Percentiles rank a stretch among this genome's conserved stretches.
Conservation (phyloP, 2,797 vertebrate species). For the Neopelma chrysocephalum region DNA sequence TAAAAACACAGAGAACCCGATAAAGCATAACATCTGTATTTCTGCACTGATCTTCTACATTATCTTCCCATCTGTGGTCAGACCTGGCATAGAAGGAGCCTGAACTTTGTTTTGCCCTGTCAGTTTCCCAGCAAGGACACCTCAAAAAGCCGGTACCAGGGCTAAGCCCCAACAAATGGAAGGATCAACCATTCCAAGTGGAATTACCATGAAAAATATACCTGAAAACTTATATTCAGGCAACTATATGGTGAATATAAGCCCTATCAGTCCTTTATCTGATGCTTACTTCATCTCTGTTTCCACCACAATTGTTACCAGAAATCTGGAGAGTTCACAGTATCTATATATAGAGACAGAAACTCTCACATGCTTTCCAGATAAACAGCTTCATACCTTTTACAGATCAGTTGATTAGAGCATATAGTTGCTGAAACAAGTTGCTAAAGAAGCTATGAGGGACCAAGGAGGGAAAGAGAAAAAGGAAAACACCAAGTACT, state of each 20-base stretch:
- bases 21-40: not conserved
- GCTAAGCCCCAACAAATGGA: not conserved
- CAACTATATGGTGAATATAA: not conserved
- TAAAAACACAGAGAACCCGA: not conserved
- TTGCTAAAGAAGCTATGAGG: not conserved
- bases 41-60: not conserved
- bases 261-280: not conserved
- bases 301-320: not conserved
- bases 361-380: not conserved
- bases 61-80: not conserved
- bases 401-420: not conserved
- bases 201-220: not conserved
- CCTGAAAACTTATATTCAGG: not conserved
- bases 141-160: not conserved
- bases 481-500: not conserved
- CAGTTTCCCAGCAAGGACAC: not conserved
- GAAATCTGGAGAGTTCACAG: not conserved
- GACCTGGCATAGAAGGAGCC: not conserved
- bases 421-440: not conserved
- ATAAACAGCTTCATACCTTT: not conserved
- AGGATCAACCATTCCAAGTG: not conserved
- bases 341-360: not conserved
- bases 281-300: not conserved
- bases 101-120: not conserved
- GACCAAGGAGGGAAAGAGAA: not conserved